A percentile compares a stretch with the other conserved stretches of the same genome.
phyloP scores from a whole-genome alignment of 1,140 invertebrate species.

The Saxidomus purpurata region DNA sequence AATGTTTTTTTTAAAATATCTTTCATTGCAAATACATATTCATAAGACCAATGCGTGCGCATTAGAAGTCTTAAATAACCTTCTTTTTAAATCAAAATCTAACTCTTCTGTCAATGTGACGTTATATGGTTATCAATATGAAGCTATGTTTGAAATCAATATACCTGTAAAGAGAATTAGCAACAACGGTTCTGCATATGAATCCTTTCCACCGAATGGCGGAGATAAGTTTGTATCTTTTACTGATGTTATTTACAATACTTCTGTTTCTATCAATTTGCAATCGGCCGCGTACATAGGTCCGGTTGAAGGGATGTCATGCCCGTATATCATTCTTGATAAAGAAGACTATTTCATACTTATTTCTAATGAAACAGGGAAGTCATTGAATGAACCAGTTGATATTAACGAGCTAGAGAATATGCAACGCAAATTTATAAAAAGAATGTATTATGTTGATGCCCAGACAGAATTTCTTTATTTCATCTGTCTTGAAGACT shows the following conservation, averaged over 20 bases:
- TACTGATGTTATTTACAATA: background rate
- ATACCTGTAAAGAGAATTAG: background rate
- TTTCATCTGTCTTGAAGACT: background rate
- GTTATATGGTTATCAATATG: background rate
- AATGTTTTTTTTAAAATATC: background rate
- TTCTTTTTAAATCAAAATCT: background rate
- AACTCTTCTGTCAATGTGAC: background rate
- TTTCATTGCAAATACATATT: background rate
- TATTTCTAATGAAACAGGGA: background rate
- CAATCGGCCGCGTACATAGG: background rate
- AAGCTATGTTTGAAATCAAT: background rate
- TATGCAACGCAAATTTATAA: background rate
- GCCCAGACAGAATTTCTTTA: background rate
- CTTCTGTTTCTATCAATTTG: background rate
- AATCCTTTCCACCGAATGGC: background rate
- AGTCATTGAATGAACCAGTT: background rate
- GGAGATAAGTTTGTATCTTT: background rate
- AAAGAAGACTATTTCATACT: background rate
- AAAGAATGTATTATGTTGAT: background rate
- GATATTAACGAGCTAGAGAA: background rate
- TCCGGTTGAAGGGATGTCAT: background rate
- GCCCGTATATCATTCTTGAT: background rate
- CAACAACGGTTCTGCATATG: background rate
- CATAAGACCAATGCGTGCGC: background rate
- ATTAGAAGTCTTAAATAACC: background rate